Base-by-base conservation (phyloP, 2,888 invertebrate genomes). In the Spicauda simplicius region DNA sequence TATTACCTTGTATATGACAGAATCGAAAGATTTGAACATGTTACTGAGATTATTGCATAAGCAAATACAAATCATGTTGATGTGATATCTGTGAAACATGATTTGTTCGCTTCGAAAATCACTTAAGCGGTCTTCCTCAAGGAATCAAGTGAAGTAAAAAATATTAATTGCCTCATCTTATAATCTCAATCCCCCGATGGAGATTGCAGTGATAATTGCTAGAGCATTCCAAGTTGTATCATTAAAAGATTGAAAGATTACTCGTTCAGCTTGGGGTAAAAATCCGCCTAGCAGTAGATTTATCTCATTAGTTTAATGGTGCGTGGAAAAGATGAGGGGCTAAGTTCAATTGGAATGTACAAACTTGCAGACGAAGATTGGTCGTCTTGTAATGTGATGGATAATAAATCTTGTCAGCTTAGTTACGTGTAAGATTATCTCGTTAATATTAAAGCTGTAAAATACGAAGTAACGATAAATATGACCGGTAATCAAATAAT, bases 221-320 rank as follows among this genome's bases (percentile, higher is more conserved):
- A 77, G 69, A 73, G 73, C 74, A 73, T 77, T 79, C 77, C 80
- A 87, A 88, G 83, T 88, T 85, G 82, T 83, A 86, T 90, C 92
- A 91, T 91, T 91, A 91, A 86, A 86, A 91, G 91, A 91, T 91
- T 90, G 89, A 86, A 88, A 87, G 91, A 92, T 92, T 91, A 86
- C 25, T 25, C 89, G 86, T 80, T 80, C 79, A 77, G 80, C 78
- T 74, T 81, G 84, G 90, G 90, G 88, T 86, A 86, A 86, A 86
- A 88, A 86, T 81, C 80, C 74, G 85, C 84, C 79, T 74, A 72
- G 76, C 74, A 80, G 79, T 80, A 86, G 88, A 90, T 89, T 91
- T 89, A 91, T 91, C 88, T 90, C 86, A 88, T 92, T 90, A 90
- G 91, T 90, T 90, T 87, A 92, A 92, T 91, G 90, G 86, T 77